These are phyloP conservation scores for Diploptera punctata DNA, from an alignment of 2,888 invertebrate species.

Conservation along the genomic window DNA sequence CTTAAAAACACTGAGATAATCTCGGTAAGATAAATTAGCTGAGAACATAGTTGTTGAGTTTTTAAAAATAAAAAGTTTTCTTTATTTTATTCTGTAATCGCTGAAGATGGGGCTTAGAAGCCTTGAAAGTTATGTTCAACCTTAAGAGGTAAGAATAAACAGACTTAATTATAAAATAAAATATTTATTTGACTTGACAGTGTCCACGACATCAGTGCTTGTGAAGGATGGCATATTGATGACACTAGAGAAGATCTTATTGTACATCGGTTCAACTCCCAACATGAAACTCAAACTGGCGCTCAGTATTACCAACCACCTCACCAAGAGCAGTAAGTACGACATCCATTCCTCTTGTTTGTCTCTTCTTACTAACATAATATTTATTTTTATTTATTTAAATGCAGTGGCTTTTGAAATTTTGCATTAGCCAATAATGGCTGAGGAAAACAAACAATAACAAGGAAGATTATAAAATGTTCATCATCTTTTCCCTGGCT, in stretches of 20 bases:
- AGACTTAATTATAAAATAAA: neutral
- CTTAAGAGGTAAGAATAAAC: neutral
- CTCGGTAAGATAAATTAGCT: neutral
- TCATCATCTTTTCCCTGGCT: no score
- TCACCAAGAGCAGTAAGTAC: conserved; percentile 70
- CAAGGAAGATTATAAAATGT: no score
- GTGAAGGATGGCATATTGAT: conserved; percentile 65
- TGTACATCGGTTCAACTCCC: conserved; percentile 65
- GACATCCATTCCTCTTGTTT: neutral
- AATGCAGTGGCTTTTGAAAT: no score
- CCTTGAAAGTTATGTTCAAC: no score
- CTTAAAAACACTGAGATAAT: neutral
- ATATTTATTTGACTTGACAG: conserved; percentile 45
- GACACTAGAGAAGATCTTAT: conserved; percentile 66
- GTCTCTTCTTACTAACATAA: neutral
- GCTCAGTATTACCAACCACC: conserved; percentile 70
- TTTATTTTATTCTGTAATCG: neutral
- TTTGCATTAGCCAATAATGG: no score
- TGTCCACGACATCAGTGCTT: conserved; percentile 55
- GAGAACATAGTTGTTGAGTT: neutral
- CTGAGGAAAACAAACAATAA: no score
- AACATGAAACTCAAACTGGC: conserved; percentile 67
- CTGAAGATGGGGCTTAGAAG: no score
- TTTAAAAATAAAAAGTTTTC: neutral
- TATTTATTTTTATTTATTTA: neutral